Percentiles rank a stretch among this genome's conserved stretches.
These are phyloP conservation scores for Loxodonta africana DNA, from an alignment of 2,113 vertebrate genomes.

Conservation along the genomic window DNA sequence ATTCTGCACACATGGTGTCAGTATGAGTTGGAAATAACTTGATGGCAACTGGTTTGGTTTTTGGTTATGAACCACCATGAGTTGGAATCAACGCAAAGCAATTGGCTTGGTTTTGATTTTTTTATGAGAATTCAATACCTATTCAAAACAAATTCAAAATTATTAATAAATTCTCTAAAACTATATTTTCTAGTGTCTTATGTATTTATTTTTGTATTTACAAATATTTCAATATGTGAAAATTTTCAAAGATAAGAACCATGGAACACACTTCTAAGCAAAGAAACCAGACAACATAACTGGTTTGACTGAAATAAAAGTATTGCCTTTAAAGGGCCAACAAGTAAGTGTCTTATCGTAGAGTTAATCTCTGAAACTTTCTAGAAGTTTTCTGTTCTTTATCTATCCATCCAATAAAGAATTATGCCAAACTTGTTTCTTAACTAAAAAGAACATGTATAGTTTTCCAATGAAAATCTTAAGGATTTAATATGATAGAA, in stretches of 20 bases:
- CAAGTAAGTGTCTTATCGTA: not conserved
- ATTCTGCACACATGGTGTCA: not conserved
- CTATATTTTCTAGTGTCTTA: not conserved
- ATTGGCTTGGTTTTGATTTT: not conserved
- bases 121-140: not conserved
- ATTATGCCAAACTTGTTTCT: not conserved
- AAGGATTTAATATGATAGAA: not conserved
- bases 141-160: constrained; percentile 1
- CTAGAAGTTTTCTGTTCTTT: not conserved
- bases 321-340: not conserved
- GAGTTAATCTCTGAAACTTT: not conserved
- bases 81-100: not conserved
- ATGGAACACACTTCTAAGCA: not conserved
- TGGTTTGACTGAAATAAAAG: not conserved
- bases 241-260: not conserved
- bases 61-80: not conserved
- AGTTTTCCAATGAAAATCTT: not conserved
- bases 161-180: constrained; percentile 2
- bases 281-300: not conserved
- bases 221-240: not conserved
- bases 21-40: not conserved
- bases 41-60: not conserved
- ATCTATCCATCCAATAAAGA: not conserved
- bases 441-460: not conserved
- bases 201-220: not conserved